These are phyloP conservation scores for Xylophagus ater DNA, from an alignment of 2,888 invertebrate genomes.

Conservation along the genomic window DNA sequence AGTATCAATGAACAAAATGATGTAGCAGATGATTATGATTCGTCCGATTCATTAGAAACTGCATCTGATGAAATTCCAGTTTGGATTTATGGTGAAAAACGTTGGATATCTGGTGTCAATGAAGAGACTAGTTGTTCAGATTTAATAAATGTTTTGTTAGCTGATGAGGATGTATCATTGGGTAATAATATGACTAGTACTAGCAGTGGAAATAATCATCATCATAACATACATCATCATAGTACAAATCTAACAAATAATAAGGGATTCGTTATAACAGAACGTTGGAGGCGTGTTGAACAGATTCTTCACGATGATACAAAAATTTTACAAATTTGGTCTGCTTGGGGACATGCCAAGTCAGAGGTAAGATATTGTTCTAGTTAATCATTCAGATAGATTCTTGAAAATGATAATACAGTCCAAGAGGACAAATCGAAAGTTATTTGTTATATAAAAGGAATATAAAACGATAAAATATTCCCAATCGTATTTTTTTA, in stretches of 20 bases:
- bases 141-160: conserved; percentile 59
- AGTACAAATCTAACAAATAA: conserved; percentile 19
- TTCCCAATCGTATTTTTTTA: too few species aligned
- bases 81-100: conserved; percentile 62
- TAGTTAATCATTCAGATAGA: too few species aligned
- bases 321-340: conserved; percentile 59
- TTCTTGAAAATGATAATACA: too few species aligned
- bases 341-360: conserved; percentile 61
- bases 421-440: too few species aligned
- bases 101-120: conserved; percentile 70
- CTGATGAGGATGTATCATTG: conserved; percentile 37
- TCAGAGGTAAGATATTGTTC: conserved; percentile 42
- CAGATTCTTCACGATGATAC: conserved; percentile 56
- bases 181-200: conserved; percentile 23
- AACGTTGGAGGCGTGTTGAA: conserved; percentile 62
- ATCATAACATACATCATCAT: conserved; percentile 15
- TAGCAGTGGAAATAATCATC: too few species aligned
- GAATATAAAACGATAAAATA: too few species aligned
- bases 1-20: neutral
- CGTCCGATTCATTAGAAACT: conserved; percentile 26
- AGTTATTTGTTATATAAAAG: too few species aligned
- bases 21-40: conserved; percentile 21
- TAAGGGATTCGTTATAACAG: conserved; percentile 52
- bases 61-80: conserved; percentile 55
- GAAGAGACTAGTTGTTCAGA: conserved; percentile 68